These are phyloP conservation scores for Limnephilus rhombicus DNA, from an alignment of 2,888 invertebrate species.

Conservation along the genomic window DNA sequence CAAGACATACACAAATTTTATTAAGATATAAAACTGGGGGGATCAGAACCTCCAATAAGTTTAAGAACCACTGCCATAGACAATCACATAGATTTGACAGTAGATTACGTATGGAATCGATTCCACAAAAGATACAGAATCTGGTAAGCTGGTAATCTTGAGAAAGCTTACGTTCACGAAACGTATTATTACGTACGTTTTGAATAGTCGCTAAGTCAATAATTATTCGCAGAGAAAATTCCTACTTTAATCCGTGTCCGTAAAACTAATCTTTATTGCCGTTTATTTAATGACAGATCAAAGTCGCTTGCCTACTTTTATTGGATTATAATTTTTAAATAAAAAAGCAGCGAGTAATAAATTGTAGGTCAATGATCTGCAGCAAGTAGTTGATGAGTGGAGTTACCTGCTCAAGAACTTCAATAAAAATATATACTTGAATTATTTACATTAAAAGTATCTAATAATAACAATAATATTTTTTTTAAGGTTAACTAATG, in stretches of 20 bases:
- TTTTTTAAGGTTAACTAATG: too few species aligned
- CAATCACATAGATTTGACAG: too few species aligned
- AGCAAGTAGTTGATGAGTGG: neutral
- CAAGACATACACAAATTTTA: too few species aligned
- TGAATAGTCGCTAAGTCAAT: neutral
- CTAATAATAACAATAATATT: too few species aligned
- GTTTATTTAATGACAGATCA: conserved; percentile 2
- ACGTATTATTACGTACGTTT: too few species aligned
- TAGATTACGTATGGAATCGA: too few species aligned
- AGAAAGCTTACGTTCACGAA: neutral
- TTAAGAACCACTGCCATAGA: too few species aligned
- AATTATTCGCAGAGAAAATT: neutral
- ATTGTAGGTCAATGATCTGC: neutral
- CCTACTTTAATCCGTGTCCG: neutral
- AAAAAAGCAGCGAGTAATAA: neutral
- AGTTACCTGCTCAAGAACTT: neutral
- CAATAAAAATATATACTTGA: neutral
- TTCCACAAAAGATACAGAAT: too few species aligned
- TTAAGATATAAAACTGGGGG: too few species aligned
- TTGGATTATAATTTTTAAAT: neutral
- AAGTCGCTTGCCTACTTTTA: neutral
- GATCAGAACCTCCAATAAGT: too few species aligned
- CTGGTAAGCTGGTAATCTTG: neutral
- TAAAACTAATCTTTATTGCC: neutral
- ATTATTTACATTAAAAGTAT: neutral